These are phyloP conservation scores for Coryphaenoides rupestris DNA, from an alignment of 2,113 vertebrate species.

Conservation along the genomic window DNA sequence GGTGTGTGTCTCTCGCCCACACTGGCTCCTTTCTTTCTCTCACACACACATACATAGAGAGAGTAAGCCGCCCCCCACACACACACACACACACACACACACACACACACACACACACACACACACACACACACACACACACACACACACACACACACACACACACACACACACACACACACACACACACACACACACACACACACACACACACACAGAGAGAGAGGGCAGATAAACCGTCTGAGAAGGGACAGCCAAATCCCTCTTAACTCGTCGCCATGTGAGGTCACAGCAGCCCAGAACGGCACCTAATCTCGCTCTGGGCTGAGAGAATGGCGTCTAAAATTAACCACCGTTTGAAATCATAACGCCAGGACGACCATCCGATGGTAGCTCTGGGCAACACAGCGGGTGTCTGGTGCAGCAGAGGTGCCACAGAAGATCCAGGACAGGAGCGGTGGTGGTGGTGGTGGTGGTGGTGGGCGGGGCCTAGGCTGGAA, in stretches of 20 bases:
- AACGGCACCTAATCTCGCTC: constrained; percentile 64
- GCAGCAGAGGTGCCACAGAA: constrained; percentile 3
- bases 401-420: constrained; percentile 20
- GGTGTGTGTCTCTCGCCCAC: constrained; percentile 7
- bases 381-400: constrained; percentile 7
- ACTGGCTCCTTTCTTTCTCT: background rate
- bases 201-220: background rate
- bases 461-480: too few relatives aligned
- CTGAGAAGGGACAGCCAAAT: constrained; percentile 63
- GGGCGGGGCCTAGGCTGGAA: too few relatives aligned
- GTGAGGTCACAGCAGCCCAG: constrained; percentile 65
- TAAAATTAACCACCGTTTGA: constrained; percentile 65
- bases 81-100: constrained; percentile 7
- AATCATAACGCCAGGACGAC: constrained; percentile 48
- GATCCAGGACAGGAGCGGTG: too few relatives aligned
- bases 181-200: constrained; percentile 2
- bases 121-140: constrained; percentile 11
- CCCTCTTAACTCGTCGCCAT: constrained; percentile 62
- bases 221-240: constrained; percentile 54
- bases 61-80: background rate
- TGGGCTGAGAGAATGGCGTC: constrained; percentile 42
- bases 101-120: constrained; percentile 11
- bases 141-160: constrained; percentile 4
- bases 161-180: constrained; percentile 2
- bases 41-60: background rate